Evolutionary conservation across 35 echinoderm and acorn worm genomes (phyloP), one percentile per base, ranked within the genome.

Genomic region (Ptychodera flava): DNA sequence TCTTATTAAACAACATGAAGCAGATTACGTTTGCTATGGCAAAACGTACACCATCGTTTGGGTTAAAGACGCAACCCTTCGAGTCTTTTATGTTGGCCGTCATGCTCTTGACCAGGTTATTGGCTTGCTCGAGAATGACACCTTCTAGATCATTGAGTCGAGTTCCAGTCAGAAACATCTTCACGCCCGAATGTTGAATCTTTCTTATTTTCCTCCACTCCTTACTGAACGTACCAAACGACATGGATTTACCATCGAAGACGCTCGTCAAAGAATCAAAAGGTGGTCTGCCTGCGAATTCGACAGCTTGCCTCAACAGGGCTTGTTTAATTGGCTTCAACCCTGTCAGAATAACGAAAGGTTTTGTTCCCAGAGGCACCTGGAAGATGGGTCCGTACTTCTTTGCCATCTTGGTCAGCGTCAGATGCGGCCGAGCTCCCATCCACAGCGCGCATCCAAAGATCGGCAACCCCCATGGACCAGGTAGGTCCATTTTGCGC

Each of bases 201-300:
- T 90, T 97, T 31, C 91, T 85, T 28, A 91, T 88, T 28, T 90
- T 15, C 85, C 90, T 97, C 94, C 94, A 97, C 0, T 32, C 37
- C 76, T 97, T 83, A 32, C 80, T 37, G 36, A 93, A 93, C 32
- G 29, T 38, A 22, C 30, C 30, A 79, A 97, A 97, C 15, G 91
- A 77, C 16, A 97, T n/a, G 29, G 85, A 88, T 36, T 76, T 33
- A 0, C 88, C 91, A 64, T 64, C 22, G 45, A 22, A 6, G 22
- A 64, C 22, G 30, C 83, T 36, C 12, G 87, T 88, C 31, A 93
- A 97, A 16, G 94, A 93, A 1, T 84, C 78, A 16, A 97, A 81
- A 77, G 93, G 89, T 6, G 94, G 94, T 35, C 96, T 88, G 10
- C 96, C 96, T 0, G 96, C 96, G 86, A 99, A 99, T 37, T 90